Evolutionary conservation across 2,888 invertebrate genomes (phyloP).

Genomic region (Alsophila aescularia): DNA sequence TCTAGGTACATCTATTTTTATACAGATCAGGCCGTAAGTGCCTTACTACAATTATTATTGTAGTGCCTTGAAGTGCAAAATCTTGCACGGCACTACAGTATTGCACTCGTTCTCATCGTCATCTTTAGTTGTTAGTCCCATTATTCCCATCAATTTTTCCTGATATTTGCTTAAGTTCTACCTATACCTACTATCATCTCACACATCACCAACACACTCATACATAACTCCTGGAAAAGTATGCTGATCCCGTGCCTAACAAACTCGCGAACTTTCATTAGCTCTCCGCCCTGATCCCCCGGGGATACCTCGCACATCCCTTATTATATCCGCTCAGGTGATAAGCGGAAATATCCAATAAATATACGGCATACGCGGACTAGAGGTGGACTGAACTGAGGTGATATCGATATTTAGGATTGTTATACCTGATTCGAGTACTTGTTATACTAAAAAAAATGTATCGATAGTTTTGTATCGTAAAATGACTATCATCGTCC

Average conservation of each 20-base stretch:
- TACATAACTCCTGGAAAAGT: background rate
- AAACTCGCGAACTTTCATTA: conserved; percentile 22
- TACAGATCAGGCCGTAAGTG: too few species aligned
- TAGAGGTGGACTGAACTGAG: background rate
- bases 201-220: background rate
- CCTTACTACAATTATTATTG: too few species aligned
- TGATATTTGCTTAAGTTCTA: too few species aligned
- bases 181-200: background rate
- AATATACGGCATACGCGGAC: conserved; percentile 12
- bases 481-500: background rate
- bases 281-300: conserved; percentile 2
- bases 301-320: conserved; percentile 4
- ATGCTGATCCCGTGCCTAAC: conserved; percentile 12
- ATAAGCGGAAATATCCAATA: conserved; percentile 19
- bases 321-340: conserved; percentile 18
- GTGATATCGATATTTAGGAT: background rate
- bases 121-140: too few species aligned
- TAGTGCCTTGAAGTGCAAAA: too few species aligned
- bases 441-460: too few species aligned
- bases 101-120: too few species aligned
- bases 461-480: too few species aligned
- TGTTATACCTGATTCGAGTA: too few species aligned
- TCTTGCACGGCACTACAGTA: too few species aligned
- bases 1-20: too few species aligned
- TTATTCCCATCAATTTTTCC: too few species aligned